A percentile compares a stretch with the other conserved stretches of the same genome.
Conservation (phyloP, 2,113 vertebrate genomes). For the Epinephelus moara region DNA sequence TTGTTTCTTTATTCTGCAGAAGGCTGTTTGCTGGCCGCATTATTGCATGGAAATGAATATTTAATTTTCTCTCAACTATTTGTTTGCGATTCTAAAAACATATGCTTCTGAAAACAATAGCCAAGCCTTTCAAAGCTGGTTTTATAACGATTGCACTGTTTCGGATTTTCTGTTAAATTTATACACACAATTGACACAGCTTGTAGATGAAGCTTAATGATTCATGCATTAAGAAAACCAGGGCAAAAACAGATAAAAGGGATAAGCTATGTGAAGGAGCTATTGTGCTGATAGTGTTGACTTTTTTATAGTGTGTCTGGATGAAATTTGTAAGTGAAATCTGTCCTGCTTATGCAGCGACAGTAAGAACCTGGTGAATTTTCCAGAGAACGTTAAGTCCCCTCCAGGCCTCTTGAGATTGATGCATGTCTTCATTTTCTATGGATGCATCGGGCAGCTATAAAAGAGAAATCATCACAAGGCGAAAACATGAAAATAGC, state of each 20-base stretch:
- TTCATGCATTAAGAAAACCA: not conserved
- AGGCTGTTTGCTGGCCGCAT: constrained; percentile 7
- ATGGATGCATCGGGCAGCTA: not conserved
- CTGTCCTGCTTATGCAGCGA: constrained; percentile 5
- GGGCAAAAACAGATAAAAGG: not conserved
- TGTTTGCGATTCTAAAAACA: constrained; percentile 30
- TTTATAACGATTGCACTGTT: not conserved
- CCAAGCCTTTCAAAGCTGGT: not conserved
- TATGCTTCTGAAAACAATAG: constrained; percentile 23
- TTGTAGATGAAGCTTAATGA: constrained; percentile 10
- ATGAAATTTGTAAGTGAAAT: constrained; percentile 35
- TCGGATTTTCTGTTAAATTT: constrained; percentile 1
- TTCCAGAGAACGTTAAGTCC: not conserved
- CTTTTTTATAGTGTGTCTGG: not conserved
- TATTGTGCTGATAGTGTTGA: not conserved
- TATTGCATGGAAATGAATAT: constrained; percentile 26
- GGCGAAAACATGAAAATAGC: not conserved
- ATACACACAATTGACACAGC: not conserved
- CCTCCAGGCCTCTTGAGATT: not conserved
- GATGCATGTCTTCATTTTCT: constrained; percentile 17
- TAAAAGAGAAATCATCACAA: constrained; percentile 16
- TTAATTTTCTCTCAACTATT: constrained; percentile 24
- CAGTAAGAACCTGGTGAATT: constrained; percentile 10
- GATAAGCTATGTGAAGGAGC: constrained; percentile 3
- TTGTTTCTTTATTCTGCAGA: constrained; percentile 31